These are phyloP conservation scores for Spialia ferax DNA, from an alignment of 2,888 invertebrate species.

Conservation along the genomic window DNA sequence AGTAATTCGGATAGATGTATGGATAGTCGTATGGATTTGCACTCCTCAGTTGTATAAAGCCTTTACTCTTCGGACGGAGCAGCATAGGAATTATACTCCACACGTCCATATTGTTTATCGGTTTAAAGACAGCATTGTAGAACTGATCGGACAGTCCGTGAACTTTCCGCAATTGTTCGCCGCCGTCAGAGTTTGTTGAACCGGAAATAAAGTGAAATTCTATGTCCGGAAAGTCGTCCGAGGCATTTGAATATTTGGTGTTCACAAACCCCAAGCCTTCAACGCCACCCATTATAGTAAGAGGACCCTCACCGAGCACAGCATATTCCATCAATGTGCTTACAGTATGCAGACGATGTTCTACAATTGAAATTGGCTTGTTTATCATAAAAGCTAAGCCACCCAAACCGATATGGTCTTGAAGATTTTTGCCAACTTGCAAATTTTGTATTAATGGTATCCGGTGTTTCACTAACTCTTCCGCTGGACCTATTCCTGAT, in stretches of 20 bases:
- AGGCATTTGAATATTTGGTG: conserved; percentile 93
- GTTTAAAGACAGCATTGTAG: conserved; percentile 91
- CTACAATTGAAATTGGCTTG: conserved; percentile 92
- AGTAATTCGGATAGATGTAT: conserved; percentile 96
- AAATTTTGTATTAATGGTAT: conserved; percentile 94
- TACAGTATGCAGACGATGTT: conserved; percentile 92
- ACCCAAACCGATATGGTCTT: conserved; percentile 95
- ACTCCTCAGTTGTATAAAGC: conserved; percentile 93
- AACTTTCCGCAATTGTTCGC: conserved; percentile 92
- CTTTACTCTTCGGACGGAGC: conserved; percentile 94
- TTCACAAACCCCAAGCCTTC: conserved; percentile 96
- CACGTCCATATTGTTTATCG: conserved; percentile 91
- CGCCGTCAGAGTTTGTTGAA: conserved; percentile 95
- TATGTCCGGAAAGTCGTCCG: conserved; percentile 95
- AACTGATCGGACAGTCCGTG: conserved; percentile 92
- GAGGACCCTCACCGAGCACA: conserved; percentile 92
- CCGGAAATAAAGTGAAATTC: conserved; percentile 96
- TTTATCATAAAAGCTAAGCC: conserved; percentile 94
- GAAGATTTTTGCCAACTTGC: conserved; percentile 94
- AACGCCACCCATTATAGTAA: conserved; percentile 95
- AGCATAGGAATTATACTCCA: conserved; percentile 95
- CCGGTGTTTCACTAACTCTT: conserved; percentile 89
- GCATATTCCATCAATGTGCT: conserved; percentile 94
- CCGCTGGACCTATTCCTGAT: conserved; percentile 94
- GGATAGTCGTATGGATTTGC: conserved; percentile 96